phyloP scores from a whole-genome alignment of 2,113 vertebrate genomes.

The Pitta sordida region DNA sequence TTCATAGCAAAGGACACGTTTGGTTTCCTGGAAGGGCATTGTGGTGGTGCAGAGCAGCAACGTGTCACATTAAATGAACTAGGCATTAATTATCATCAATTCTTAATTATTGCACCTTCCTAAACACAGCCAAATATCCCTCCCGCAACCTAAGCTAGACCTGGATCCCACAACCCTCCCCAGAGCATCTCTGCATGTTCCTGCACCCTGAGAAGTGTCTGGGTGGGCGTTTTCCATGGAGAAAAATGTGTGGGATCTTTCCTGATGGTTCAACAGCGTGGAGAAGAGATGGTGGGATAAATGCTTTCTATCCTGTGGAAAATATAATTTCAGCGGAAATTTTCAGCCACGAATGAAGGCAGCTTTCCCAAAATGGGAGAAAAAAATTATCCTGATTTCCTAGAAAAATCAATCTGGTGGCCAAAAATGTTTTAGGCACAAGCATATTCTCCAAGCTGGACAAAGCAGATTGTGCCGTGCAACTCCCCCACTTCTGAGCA shows the following conservation, averaged over 20 bases:
- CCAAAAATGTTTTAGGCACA: neutral
- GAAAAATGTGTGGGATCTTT: neutral
- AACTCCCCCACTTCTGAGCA: neutral
- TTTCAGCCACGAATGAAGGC: neutral
- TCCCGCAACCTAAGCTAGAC: neutral
- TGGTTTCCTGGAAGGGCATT: neutral
- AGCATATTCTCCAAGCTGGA: fast-evolving
- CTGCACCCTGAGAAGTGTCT: fast-evolving
- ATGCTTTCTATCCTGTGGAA: neutral
- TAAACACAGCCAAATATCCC: neutral
- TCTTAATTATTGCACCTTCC: neutral
- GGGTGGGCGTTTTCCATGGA: fast-evolving
- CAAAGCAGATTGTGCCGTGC: neutral
- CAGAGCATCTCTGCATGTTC: neutral
- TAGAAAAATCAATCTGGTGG: neutral
- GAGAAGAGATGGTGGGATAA: fast-evolving
- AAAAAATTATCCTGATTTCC: neutral
- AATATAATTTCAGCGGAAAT: neutral
- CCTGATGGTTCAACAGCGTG: neutral
- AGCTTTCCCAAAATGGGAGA: neutral
- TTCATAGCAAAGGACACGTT: neutral
- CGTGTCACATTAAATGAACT: fast-evolving
- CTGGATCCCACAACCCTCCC: neutral
- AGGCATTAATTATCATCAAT: neutral
- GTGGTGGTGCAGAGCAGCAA: neutral